phyloP scores from a whole-genome alignment of 1,140 invertebrate species.

The Scaptodrosophila lebanonensis region DNA sequence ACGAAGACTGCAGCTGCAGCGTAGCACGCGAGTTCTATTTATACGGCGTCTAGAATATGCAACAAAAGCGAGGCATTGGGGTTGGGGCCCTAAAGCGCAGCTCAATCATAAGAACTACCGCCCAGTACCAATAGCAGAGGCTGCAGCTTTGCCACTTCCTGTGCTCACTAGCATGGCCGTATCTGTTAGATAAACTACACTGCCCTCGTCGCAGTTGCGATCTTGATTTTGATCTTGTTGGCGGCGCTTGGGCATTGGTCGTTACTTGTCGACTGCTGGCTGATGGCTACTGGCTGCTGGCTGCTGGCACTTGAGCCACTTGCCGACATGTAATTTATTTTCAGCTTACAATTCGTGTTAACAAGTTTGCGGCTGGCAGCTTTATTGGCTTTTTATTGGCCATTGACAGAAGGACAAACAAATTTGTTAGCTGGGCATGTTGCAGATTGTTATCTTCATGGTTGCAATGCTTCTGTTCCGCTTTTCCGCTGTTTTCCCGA shows the following conservation, averaged over 20 bases:
- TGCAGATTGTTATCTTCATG: constrained; percentile 52
- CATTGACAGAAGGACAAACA: constrained; percentile 74
- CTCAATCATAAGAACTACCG: constrained; percentile 54
- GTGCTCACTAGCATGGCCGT: constrained; percentile 23
- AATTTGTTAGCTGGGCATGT: constrained; percentile 45
- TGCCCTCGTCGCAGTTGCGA: constrained; percentile 14
- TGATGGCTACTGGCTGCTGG: no score
- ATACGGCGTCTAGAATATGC: constrained; percentile 25
- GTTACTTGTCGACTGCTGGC: no score
- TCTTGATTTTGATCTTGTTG: constrained; percentile 49
- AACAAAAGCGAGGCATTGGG: constrained; percentile 6
- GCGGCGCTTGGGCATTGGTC: no score
- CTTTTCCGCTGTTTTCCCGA: constrained; percentile 23
- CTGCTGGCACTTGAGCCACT: constrained; percentile 3
- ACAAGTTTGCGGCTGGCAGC: constrained; percentile 44
- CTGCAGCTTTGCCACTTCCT: constrained; percentile 52
- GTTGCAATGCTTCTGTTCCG: neutral
- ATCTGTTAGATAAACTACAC: constrained; percentile 8
- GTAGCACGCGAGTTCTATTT: constrained; percentile 38
- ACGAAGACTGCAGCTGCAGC: constrained; percentile 54
- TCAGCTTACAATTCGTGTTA: constrained; percentile 9
- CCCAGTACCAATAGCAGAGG: neutral
- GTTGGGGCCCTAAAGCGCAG: constrained; percentile 56
- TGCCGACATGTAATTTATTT: constrained; percentile 59
- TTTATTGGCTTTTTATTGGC: constrained; percentile 76